phyloP scores from a whole-genome alignment of 2,888 invertebrate genomes.

The Drosophila pegasa region DNA sequence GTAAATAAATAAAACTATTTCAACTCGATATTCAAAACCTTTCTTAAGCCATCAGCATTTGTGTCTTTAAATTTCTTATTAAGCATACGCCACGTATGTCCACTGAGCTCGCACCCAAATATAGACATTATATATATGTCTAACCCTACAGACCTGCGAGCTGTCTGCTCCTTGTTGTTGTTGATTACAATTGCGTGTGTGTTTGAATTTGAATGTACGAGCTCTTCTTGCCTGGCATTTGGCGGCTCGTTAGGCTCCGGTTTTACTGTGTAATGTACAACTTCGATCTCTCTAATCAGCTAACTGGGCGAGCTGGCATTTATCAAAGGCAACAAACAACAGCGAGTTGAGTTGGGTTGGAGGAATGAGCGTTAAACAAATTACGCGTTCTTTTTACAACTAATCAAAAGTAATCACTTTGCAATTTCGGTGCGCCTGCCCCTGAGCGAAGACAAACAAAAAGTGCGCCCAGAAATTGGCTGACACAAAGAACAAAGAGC shows the following conservation, averaged over 20 bases:
- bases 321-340: conserved; percentile 67
- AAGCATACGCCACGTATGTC: background rate
- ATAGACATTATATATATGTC: background rate
- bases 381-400: conserved; percentile 78
- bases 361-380: conserved; percentile 64
- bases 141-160: background rate
- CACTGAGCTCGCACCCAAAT: background rate
- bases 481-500: conserved; percentile 65
- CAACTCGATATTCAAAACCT: too few species aligned
- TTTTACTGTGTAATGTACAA: conserved; percentile 37
- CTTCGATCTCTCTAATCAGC: conserved; percentile 70
- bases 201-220: conserved; percentile 14
- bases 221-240: conserved; percentile 21
- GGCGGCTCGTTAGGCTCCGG: conserved; percentile 57
- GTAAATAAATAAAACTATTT: too few species aligned
- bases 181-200: conserved; percentile 1
- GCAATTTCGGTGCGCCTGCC: conserved; percentile 67
- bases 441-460: conserved; percentile 71
- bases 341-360: conserved; percentile 15
- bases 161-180: background rate
- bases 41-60: too few species aligned
- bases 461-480: conserved; percentile 65
- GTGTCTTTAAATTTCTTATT: background rate
- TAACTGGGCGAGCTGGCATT: conserved; percentile 66
- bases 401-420: conserved; percentile 81